Conservation (phyloP, 30 jellyfish, hydroid and myxozoan species). For the Cassiopea andromeda region DNA sequence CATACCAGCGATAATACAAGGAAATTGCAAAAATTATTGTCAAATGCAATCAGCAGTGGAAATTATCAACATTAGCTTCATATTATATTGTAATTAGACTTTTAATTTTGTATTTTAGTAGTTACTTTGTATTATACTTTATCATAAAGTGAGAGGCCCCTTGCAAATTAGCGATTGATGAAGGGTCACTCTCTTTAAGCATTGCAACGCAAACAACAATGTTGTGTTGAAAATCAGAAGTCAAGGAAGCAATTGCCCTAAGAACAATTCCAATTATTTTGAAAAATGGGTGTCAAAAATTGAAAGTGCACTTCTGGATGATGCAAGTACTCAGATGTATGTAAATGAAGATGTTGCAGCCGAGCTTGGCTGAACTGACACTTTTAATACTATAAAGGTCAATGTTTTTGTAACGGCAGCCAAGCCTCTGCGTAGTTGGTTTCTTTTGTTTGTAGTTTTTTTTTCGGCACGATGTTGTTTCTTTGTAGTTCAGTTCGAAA, state of each 20-base stretch:
- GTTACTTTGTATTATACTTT: too few relatives aligned
- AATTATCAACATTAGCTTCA: slow-evolving; percentile 7
- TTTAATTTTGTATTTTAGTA: too few relatives aligned
- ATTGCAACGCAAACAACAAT: slow-evolving; percentile 38
- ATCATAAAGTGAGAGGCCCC: too few relatives aligned
- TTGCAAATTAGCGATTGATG: slow-evolving; percentile 19
- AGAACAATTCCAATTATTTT: slow-evolving; percentile 67
- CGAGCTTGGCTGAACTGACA: slow-evolving; percentile 42
- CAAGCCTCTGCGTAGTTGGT: too few relatives aligned
- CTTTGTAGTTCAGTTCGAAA: too few relatives aligned
- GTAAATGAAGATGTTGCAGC: slow-evolving; percentile 68
- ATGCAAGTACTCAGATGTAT: slow-evolving; percentile 75
- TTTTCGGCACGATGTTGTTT: too few relatives aligned
- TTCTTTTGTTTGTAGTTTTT: too few relatives aligned
- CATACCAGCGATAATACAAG: slow-evolving; percentile 5
- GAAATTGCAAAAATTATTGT: neutral
- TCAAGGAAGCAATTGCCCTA: slow-evolving; percentile 19
- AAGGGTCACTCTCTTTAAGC: neutral
- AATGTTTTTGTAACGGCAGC: too few relatives aligned
- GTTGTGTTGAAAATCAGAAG: slow-evolving; percentile 28
- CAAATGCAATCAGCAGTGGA: slow-evolving; percentile 4
- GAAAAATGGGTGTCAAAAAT: slow-evolving; percentile 18
- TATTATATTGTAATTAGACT: too few relatives aligned
- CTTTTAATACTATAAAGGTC: neutral
- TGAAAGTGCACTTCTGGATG: slow-evolving; percentile 64